Evolutionary conservation across 2,113 vertebrate species (phyloP).

Genomic region (Aldabrachelys gigantea): DNA sequence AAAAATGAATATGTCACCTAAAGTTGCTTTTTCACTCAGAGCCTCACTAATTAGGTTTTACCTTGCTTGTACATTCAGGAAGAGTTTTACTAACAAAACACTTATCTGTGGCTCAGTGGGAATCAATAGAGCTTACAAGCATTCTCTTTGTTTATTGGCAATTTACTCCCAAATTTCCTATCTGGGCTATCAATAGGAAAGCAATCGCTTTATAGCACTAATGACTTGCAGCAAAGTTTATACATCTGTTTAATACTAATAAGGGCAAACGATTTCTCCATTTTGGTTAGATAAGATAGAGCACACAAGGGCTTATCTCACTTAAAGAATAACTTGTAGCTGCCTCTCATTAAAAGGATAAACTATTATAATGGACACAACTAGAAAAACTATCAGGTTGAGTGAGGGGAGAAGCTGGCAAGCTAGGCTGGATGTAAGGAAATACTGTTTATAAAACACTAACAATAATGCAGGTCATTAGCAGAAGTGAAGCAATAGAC

Average conservation of each 20-base stretch:
- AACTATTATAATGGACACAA: not conserved
- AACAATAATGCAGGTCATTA: not conserved
- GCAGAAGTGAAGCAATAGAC: not conserved
- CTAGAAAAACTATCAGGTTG: not conserved
- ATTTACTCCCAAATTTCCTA: slow-evolving; percentile 46
- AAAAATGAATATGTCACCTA: not conserved
- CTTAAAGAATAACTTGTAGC: slow-evolving; percentile 45
- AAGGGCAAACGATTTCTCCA: slow-evolving; percentile 68
- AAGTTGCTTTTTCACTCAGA: not conserved
- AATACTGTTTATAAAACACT: not conserved
- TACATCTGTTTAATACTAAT: slow-evolving; percentile 70
- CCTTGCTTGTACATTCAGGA: slow-evolving; percentile 44
- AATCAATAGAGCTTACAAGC: slow-evolving; percentile 69
- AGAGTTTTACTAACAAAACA: slow-evolving; percentile 64
- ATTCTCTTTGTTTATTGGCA: slow-evolving; percentile 70
- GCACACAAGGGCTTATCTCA: slow-evolving; percentile 26
- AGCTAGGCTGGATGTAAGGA: not conserved
- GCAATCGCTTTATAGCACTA: slow-evolving; percentile 66
- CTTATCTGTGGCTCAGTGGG: slow-evolving; percentile 13
- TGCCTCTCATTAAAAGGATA: slow-evolving; percentile 47
- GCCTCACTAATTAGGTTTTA: not conserved
- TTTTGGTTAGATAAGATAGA: slow-evolving; percentile 50
- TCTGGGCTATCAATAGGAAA: slow-evolving; percentile 58
- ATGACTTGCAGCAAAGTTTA: slow-evolving; percentile 70
- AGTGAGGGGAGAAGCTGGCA: not conserved